Evolutionary conservation across 2,888 invertebrate genomes (phyloP), one percentile per base, ranked within the genome.

Genomic region (Falcaria lacertinaria): DNA sequence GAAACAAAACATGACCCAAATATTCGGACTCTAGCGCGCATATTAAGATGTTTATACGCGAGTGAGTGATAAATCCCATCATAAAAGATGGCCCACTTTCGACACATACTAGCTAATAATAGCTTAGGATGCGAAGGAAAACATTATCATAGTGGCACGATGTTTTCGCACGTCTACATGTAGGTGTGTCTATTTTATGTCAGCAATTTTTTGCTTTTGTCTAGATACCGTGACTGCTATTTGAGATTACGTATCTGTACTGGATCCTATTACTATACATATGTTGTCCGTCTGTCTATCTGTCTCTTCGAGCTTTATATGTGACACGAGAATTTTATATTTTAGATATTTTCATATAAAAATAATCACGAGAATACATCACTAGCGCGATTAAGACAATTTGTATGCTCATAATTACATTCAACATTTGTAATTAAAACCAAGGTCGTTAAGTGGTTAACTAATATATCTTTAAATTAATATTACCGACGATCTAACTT

Each of bases 1-100:
- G 15, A 37, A 37, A 37, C 37, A 37, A 37, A 37, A 22, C 37
- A 25, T 37, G 37, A 37, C 37, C 37, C 15, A 37, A 37, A 37
- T 37, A 15, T 37, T 37, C 22, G 11, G 14, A 37, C 22, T 22
- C 22, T 37, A 14, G 22, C 37, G 19, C 35, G 37, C 37, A 37
- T 22, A 37, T 37, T 22, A 37, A 22, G 37, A 37, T 22, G 37
- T 37, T 37, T 37, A 22, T 37, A 22, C 37, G 14, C 37, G 22
- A 25, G 22, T 11, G 37, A 22, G 37, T 37, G 19, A 37, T 37
- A 37, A 37, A 37, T 37, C 22, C 8, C 6, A 22, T 37, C 25
- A n/a, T 25, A 37, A 37, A 37, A 37, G 22, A 25, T 22, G 37
- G 19, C 37, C 22, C 22, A 22, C 22, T 8, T 25, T 19, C 22